These are phyloP conservation scores for Perdita meconis DNA, from an alignment of 2,888 invertebrate species.

Conservation along the genomic window DNA sequence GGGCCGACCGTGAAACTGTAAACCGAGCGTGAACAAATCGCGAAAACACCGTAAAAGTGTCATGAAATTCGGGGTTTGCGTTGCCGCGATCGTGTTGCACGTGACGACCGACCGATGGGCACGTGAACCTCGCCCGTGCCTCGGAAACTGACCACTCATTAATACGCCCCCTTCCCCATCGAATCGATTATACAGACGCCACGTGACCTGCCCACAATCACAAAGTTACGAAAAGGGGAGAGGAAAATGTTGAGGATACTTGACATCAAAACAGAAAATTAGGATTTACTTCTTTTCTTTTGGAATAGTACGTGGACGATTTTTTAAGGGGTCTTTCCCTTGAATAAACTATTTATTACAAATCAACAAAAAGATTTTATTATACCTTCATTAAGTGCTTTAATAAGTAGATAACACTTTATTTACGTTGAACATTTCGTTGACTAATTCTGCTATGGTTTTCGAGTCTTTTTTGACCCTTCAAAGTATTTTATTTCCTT, in stretches of 20 bases:
- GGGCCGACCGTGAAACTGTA: conserved; percentile 10
- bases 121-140: conserved; percentile 35
- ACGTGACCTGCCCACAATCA: conserved; percentile 50
- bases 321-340: no score
- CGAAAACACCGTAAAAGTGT: conserved; percentile 45
- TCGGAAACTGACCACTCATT: conserved; percentile 49
- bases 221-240: neutral
- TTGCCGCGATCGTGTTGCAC: conserved; percentile 55
- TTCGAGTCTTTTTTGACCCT: no score
- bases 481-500: no score
- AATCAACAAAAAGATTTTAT: no score
- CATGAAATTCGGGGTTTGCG: conserved; percentile 53
- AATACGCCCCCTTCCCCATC: conserved; percentile 58
- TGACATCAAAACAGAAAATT: no score
- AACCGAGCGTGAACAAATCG: conserved; percentile 24
- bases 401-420: no score
- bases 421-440: no score
- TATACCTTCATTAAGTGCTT: no score
- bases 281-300: no score
- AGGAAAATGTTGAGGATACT: neutral
- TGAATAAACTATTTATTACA: no score
- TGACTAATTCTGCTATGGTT: no score
- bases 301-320: no score
- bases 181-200: conserved; percentile 60
- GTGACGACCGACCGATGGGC: conserved; percentile 45